A percentile compares a stretch with the other conserved stretches of the same genome.
phyloP scores from a whole-genome alignment of 2,113 vertebrate genomes.

The Sorex fumeus region DNA sequence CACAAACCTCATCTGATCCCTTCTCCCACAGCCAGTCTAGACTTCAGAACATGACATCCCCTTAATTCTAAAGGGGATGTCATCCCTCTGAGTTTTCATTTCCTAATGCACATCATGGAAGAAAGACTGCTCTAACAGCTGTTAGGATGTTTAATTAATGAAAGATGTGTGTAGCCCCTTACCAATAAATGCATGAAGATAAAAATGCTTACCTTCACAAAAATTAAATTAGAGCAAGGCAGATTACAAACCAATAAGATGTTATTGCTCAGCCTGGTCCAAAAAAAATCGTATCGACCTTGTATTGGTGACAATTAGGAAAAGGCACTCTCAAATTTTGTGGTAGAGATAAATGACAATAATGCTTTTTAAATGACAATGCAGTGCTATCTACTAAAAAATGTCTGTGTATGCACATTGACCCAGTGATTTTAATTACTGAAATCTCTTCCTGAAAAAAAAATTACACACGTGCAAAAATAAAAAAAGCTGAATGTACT shows the following conservation, averaged over 20 bases:
- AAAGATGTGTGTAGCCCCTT: neutral
- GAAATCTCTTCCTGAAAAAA: constrained; percentile 66
- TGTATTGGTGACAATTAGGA: constrained; percentile 19
- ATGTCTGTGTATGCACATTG: constrained; percentile 36
- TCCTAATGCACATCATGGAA: constrained; percentile 9
- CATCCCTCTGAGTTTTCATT: neutral
- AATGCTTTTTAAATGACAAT: constrained; percentile 30
- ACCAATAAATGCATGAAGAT: neutral
- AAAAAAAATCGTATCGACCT: neutral
- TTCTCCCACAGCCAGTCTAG: neutral
- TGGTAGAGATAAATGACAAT: neutral
- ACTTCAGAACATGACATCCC: neutral
- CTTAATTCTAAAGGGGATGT: neutral
- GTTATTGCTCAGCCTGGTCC: constrained; percentile 31
- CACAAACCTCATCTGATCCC: neutral
- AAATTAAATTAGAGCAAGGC: neutral
- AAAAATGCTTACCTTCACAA: constrained; percentile 43
- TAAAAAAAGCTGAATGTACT: constrained; percentile 63
- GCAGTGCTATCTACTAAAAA: constrained; percentile 59
- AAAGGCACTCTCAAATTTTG: neutral
- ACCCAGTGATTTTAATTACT: constrained; percentile 79
- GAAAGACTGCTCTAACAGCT: neutral
- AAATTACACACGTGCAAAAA: constrained; percentile 70
- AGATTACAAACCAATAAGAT: neutral
- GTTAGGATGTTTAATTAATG: neutral